Evolutionary conservation across 2,797 vertebrate genomes (phyloP), one percentile per base, ranked within the genome.

Genomic region (Peromyscus attwateri): DNA sequence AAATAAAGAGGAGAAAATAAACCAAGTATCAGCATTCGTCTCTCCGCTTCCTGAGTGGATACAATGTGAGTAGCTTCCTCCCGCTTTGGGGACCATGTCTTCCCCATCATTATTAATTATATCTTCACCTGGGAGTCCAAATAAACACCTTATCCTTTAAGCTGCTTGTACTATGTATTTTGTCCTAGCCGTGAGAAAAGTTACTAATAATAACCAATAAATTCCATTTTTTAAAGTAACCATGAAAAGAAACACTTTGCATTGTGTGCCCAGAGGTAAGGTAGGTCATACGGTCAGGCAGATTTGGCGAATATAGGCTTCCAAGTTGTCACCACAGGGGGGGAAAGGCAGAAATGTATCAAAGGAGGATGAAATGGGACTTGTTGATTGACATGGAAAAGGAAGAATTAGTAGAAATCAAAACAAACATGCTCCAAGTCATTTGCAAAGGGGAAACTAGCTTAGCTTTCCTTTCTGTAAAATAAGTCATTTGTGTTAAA

Each of bases 381-480:
- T 19, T 55, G 0, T 55, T 87, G 76, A 31, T 96, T 91, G 49
- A 89, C 80, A 94, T 82, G 84, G 75, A 88, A 92, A 94, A 16
- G 5, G 40, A 64, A 55, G 1, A 90, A 82, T 5, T 29, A 60
- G 29, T 73, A 79, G 75, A 97, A 95, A 89, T 89, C 62, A 80
- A 49, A 91, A 91, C 29, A 92, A 91, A 66, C 52, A 27, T 79
- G 5, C 1, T 73, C 27, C n/a, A 0, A 55, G 62, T 80, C 60
- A 84, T 77, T 23, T 88, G 27, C 77, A 93, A 89, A 73, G 29
- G n/a, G 34, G 19, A 93, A 89, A 94, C 6, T 76, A 89, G 6
- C 34, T 87, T 81, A 76, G 19, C 9, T 66, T 83, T 37, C n/a
- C 77, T 31, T 95, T 88, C 14, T 49, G 0, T 87, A 91, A 93